These are phyloP conservation scores for Lasiurus cinereus DNA, from an alignment of 2,113 vertebrate genomes.

Conservation along the genomic window DNA sequence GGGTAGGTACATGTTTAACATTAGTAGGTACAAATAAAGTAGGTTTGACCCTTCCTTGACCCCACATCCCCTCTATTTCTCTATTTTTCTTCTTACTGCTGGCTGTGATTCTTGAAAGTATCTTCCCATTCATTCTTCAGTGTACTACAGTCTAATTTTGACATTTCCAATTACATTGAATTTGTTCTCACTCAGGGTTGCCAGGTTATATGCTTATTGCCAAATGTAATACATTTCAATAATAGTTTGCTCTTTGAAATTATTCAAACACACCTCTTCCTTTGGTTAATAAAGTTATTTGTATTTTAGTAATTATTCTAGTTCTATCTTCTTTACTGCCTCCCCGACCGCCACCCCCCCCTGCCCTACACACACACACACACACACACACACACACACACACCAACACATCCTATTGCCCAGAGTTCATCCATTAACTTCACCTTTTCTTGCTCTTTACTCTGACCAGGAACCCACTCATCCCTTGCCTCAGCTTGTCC, in stretches of 20 bases:
- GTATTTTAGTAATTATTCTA: background rate
- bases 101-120: constrained; percentile 8
- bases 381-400: accelerated
- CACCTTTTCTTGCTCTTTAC: background rate
- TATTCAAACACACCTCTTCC: background rate
- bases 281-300: background rate
- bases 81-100: constrained; percentile 4
- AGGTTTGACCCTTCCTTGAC: background rate
- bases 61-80: background rate
- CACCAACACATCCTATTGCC: background rate
- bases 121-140: constrained; percentile 29
- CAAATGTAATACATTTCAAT: constrained; percentile 13
- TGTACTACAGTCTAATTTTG: background rate
- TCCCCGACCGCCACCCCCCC: accelerated
- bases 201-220: background rate
- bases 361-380: too few relatives aligned
- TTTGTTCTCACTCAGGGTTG: background rate
- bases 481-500: background rate
- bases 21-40: constrained; percentile 36
- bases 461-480: background rate
- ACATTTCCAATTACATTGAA: background rate
- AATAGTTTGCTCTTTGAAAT: background rate
- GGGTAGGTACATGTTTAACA: background rate
- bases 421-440: background rate
- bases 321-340: background rate